Evolutionary conservation across 2,888 invertebrate genomes (phyloP), one percentile per base, ranked within the genome.

Genomic region (Sepioteuthis lessoniana): DNA sequence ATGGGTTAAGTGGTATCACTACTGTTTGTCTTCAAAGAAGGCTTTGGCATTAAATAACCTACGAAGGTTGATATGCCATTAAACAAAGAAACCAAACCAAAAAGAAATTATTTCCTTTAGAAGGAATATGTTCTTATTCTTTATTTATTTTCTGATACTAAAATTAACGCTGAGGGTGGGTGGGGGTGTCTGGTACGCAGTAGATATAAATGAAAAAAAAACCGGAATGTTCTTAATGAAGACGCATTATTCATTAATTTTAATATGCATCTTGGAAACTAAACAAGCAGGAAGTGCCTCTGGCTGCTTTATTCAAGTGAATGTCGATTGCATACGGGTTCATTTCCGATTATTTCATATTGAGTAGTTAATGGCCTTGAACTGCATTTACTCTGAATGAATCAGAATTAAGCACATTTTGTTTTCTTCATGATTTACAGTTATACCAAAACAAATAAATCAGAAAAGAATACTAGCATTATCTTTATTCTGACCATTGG

Each of bases 291-390:
- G 76, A 76, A 76, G 13, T 76, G 76, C 76, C n/a, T 35, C n/a
- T 76, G 76, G n/a, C 76, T 35, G 76, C 19, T 4, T 60, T 31
- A 31, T 60, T 31, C 31, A 31, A 60, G 60, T n/a, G 19, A 76
- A n/a, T 35, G n/a, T 76, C 76, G 76, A 76, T 76, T n/a, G 76
- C 76, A n/a, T 76, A 35, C 4, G n/a, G 76, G n/a, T 13, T n/a
- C 76, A 76, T n/a, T 76, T 76, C 76, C n/a, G 76, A 35, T n/a
- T 76, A 35, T 76, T 76, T 76, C 76, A 76, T 76, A 76, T 76
- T 76, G n/a, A 35, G 16, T 16, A 35, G 76, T 76, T 76, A 16
- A 76, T 35, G 76, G 19, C 76, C 76, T 76, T 76, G 76, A 76
- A 76, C n/a, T 76, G 76, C n/a, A 76, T 35, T 76, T 76, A 76